These are phyloP conservation scores for Caenorhabditis sp. DNA, from an alignment of 2,888 invertebrate genomes.

Conservation along the genomic window DNA sequence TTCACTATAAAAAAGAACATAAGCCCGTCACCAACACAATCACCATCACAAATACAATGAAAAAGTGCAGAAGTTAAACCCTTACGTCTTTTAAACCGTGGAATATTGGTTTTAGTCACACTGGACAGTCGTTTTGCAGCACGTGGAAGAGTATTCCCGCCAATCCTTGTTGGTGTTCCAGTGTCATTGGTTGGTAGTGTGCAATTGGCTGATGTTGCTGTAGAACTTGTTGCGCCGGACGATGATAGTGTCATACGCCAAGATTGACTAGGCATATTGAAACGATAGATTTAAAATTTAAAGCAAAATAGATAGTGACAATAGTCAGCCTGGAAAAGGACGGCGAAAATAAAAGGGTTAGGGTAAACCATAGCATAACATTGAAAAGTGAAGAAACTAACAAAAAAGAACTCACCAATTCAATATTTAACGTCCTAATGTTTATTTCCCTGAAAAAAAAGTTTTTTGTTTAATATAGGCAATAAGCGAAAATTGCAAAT, in stretches of 20 bases:
- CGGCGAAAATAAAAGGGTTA: constrained; percentile 1
- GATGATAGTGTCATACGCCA: neutral
- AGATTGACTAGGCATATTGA: neutral
- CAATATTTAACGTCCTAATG: neutral
- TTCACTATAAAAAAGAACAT: neutral
- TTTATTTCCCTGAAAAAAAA: neutral
- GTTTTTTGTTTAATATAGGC: neutral
- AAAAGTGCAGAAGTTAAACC: neutral
- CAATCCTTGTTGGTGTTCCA: neutral
- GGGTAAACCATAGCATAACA: constrained; percentile 1
- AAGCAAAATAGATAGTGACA: constrained; percentile 3
- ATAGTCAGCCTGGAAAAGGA: neutral
- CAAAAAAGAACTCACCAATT: neutral
- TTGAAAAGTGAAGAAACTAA: neutral
- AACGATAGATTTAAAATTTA: neutral
- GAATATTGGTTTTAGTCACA: constrained; percentile 28
- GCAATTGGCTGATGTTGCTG: neutral
- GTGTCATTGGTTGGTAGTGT: neutral
- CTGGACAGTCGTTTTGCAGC: constrained; percentile 27
- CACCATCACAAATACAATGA: neutral
- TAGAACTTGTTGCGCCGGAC: neutral
- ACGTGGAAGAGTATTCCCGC: constrained; percentile 29
- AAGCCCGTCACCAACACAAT: neutral
- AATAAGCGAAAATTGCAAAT: no score
- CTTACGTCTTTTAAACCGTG: constrained; percentile 41